Evolutionary conservation across 2,797 vertebrate species (phyloP).

Genomic region (Meda fulgida): DNA sequence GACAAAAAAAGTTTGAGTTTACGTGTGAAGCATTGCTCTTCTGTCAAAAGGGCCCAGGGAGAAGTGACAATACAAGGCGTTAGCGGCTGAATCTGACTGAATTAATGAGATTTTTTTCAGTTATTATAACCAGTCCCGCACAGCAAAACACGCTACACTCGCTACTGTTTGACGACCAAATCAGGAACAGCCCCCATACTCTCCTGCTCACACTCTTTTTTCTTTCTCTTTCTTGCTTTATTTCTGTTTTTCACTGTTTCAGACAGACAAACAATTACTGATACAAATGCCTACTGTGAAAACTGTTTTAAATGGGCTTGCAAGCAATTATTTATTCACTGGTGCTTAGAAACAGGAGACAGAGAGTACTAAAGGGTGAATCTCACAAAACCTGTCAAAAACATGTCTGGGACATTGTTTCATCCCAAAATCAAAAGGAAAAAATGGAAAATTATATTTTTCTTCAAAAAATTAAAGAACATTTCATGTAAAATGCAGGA

Average conservation of each 20-base stretch:
- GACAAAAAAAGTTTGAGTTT: constrained; percentile 83
- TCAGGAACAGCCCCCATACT: constrained; percentile 53
- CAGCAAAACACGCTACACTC: constrained; percentile 54
- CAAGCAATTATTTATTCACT: background rate
- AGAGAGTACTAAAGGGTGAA: background rate
- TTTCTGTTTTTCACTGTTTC: constrained; percentile 35
- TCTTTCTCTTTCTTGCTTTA: constrained; percentile 52
- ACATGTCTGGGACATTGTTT: background rate
- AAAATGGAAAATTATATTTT: background rate
- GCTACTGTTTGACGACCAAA: constrained; percentile 63
- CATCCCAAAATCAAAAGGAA: background rate
- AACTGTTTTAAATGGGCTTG: constrained; percentile 24
- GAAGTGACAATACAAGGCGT: constrained; percentile 96
- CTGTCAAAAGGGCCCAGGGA: constrained; percentile 92
- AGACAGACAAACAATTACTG: constrained; percentile 38
- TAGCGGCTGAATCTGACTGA: constrained; percentile 87
- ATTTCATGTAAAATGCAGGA: background rate
- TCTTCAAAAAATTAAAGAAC: background rate
- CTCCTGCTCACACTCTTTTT: constrained; percentile 7
- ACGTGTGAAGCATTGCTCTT: constrained; percentile 88
- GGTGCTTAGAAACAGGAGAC: background rate
- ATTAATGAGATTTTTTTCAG: constrained; percentile 99
- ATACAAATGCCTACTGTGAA: constrained; percentile 45
- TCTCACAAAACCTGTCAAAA: constrained; percentile 13
- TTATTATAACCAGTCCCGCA: constrained; percentile 89